phyloP scores from a whole-genome alignment of 2,113 vertebrate species.

The Coptodon rendalli region DNA sequence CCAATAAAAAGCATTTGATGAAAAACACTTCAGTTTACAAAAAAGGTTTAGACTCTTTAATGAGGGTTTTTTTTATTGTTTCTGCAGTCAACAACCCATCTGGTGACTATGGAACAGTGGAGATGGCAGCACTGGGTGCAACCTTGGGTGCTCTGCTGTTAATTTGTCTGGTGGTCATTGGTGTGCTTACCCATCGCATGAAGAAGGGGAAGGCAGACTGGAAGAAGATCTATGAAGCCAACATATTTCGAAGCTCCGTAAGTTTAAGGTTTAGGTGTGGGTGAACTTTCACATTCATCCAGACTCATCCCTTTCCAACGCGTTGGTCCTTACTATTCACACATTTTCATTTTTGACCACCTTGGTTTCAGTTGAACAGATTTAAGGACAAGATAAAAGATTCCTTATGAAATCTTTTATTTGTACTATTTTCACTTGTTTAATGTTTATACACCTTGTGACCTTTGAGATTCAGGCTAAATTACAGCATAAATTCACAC shows the following conservation, averaged over 20 bases:
- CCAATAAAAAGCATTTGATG: background rate
- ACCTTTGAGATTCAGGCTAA: background rate
- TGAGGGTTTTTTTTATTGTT: background rate
- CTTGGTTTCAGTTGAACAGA: background rate
- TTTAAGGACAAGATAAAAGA: background rate
- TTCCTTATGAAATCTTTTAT: background rate
- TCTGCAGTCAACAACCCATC: background rate
- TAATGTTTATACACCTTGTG: background rate
- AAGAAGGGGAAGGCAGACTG: constrained; percentile 38
- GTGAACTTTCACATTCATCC: background rate
- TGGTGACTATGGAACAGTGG: constrained; percentile 9
- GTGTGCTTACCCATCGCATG: constrained; percentile 44
- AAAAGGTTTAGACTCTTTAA: background rate
- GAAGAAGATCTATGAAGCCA: constrained; percentile 65
- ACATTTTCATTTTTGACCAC: background rate
- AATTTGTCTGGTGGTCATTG: constrained; percentile 66
- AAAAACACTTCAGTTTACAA: background rate
- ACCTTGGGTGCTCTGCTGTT: constrained; percentile 71
- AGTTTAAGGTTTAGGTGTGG: background rate
- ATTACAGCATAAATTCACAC: background rate
- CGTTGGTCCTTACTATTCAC: background rate
- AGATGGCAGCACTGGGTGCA: constrained; percentile 77
- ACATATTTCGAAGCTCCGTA: constrained; percentile 62
- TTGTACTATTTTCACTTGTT: background rate
- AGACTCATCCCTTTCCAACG: background rate